These are phyloP conservation scores for Rhabditoides inermis DNA, from an alignment of 2,888 invertebrate species.

Conservation along the genomic window DNA sequence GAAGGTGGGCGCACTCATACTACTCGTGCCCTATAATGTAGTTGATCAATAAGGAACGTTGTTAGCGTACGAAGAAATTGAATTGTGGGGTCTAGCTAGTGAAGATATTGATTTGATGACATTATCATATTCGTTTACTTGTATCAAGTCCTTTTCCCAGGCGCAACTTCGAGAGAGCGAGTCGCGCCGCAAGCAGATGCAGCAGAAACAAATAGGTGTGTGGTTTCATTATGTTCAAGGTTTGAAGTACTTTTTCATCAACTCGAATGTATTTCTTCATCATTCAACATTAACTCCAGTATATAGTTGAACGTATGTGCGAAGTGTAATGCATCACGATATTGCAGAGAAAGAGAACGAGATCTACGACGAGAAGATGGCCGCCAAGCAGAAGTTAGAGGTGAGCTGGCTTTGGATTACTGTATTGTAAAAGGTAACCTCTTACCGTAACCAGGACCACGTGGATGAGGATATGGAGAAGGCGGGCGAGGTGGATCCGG, in stretches of 20 bases:
- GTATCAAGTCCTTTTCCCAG: too few species aligned
- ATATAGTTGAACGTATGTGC: background rate
- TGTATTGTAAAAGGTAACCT: too few species aligned
- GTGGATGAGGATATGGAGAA: conserved; percentile 5
- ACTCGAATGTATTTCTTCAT: background rate
- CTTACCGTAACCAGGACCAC: conserved; percentile 7
- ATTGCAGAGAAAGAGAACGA: conserved; percentile 16
- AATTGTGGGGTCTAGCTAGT: too few species aligned
- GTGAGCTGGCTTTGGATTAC: too few species aligned
- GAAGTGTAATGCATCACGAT: background rate
- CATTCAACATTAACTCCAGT: background rate
- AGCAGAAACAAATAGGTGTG: conserved; percentile 5
- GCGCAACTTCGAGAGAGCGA: conserved; percentile 6
- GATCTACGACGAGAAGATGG: conserved; percentile 16
- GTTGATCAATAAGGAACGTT: too few species aligned
- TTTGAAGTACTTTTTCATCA: background rate
- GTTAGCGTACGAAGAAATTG: too few species aligned
- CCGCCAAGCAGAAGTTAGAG: conserved; percentile 6
- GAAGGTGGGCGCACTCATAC: too few species aligned
- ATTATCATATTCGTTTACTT: too few species aligned
- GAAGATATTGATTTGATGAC: too few species aligned
- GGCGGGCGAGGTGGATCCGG: background rate
- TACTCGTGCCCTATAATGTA: too few species aligned
- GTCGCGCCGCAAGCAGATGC: background rate
- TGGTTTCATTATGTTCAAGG: background rate